phyloP scores from a whole-genome alignment of 2,888 invertebrate genomes.

The Drosophila dives region DNA sequence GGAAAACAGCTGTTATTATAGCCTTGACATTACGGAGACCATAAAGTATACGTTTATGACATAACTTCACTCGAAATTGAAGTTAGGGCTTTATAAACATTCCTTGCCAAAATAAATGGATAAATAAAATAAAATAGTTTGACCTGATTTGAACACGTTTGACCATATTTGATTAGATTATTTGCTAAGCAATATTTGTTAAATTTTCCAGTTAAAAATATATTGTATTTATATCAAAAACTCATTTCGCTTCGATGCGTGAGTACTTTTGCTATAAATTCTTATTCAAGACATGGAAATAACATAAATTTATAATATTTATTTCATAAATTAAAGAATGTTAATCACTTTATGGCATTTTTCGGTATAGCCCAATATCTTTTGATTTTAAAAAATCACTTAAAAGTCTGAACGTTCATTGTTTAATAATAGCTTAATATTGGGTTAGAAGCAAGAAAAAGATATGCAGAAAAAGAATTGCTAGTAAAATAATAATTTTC shows the following conservation, averaged over 20 bases:
- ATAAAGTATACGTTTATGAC: not conserved
- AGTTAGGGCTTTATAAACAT: not conserved
- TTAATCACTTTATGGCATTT: not conserved
- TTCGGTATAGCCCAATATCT: not conserved
- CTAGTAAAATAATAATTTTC: not conserved
- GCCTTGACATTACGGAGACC: not conserved
- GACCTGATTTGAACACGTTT: not conserved
- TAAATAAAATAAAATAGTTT: not conserved
- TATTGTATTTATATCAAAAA: not conserved
- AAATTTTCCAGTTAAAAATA: not conserved
- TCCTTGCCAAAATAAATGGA: not conserved
- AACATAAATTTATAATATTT: not conserved
- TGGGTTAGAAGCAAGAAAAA: not conserved
- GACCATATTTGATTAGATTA: not conserved
- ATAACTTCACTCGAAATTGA: not conserved
- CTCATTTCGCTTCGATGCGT: not conserved
- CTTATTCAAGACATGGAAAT: not conserved
- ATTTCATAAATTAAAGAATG: not conserved
- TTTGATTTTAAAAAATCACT: not conserved
- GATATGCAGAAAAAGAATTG: not conserved
- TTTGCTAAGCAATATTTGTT: not conserved
- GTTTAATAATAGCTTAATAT: not conserved
- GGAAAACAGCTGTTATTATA: not conserved
- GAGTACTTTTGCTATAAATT: not conserved
- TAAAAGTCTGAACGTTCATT: not conserved